Percentiles rank a stretch among this genome's conserved stretches.
phyloP scores from a whole-genome alignment of 2,113 vertebrate species.

The Ancistrus triradiatus region DNA sequence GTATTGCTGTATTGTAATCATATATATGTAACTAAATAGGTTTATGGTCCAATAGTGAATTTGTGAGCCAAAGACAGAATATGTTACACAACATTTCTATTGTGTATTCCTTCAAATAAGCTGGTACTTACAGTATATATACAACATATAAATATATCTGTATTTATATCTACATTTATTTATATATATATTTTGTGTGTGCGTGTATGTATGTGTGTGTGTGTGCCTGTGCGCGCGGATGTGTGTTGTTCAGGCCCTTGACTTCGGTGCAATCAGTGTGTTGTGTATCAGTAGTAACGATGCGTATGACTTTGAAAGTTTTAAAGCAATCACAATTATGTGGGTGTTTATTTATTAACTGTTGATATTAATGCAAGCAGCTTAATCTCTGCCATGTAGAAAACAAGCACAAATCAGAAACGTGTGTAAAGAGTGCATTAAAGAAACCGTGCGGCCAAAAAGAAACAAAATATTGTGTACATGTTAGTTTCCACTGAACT shows the following conservation, averaged over 20 bases:
- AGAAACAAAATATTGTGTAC: background rate
- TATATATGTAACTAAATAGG: slow-evolving; percentile 16
- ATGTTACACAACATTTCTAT: slow-evolving; percentile 27
- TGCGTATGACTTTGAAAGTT: slow-evolving; percentile 64
- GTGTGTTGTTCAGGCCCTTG: slow-evolving; percentile 49
- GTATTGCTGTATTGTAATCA: slow-evolving; percentile 54
- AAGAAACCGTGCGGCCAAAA: background rate
- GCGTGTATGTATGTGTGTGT: background rate
- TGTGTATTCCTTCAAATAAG: slow-evolving; percentile 42
- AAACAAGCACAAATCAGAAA: slow-evolving; percentile 2
- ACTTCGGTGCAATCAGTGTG: slow-evolving; percentile 60
- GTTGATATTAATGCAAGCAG: slow-evolving; percentile 22
- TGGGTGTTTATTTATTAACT: slow-evolving; percentile 8
- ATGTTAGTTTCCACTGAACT: background rate
- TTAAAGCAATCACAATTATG: slow-evolving; percentile 42
- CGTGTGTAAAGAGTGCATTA: slow-evolving; percentile 3
- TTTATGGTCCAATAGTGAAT: slow-evolving; percentile 57
- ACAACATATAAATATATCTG: background rate
- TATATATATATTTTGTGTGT: slow-evolving; percentile 15
- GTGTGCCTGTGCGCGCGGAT: background rate
- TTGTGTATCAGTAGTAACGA: slow-evolving; percentile 37
- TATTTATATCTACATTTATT: slow-evolving; percentile 26
- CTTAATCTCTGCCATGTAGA: slow-evolving; percentile 45
- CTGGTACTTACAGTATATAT: slow-evolving; percentile 43
- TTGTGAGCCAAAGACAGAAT: slow-evolving; percentile 69